Evolutionary conservation across 2,888 invertebrate genomes (phyloP).

Genomic region (Oscheius sp.): DNA sequence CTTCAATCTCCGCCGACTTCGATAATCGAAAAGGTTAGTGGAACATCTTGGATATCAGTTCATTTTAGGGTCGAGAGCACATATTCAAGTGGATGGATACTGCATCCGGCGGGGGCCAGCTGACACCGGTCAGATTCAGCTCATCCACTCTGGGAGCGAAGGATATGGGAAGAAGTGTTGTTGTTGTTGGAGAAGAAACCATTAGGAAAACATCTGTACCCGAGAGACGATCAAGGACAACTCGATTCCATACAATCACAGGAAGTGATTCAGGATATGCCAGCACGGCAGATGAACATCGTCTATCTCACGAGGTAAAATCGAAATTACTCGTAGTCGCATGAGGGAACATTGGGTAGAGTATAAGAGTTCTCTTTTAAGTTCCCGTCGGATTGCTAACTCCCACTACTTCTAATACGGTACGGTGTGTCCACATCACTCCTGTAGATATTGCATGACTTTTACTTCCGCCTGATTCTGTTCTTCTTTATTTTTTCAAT

Average conservation of each 20-base stretch:
- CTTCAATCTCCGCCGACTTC: constrained; percentile 40
- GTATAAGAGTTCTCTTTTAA: not conserved
- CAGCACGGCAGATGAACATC: constrained; percentile 45
- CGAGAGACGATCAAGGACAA: constrained; percentile 24
- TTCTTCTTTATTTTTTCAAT: not conserved
- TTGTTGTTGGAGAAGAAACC: constrained; percentile 14
- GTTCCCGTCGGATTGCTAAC: constrained; percentile 23
- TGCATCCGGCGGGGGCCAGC: constrained; percentile 31
- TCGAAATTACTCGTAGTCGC: no score
- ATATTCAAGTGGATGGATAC: constrained; percentile 48
- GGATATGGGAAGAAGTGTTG: constrained; percentile 24
- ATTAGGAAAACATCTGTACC: constrained; percentile 24
- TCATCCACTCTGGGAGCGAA: constrained; percentile 14
- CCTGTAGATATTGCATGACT: not conserved
- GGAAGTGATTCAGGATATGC: constrained; percentile 49
- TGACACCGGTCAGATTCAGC: constrained; percentile 14
- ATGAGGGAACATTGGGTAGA: no score
- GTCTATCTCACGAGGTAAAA: constrained; percentile 30
- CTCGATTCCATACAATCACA: constrained; percentile 27
- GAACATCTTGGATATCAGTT: no score
- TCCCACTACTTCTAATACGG: not conserved
- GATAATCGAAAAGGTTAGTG: constrained; percentile 37
- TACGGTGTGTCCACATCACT: no score
- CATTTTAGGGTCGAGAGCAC: constrained; percentile 44
- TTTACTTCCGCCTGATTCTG: not conserved